Evolutionary conservation across 2,113 vertebrate species (phyloP), one percentile per base, ranked within the genome.

Genomic region (Muntiacus reevesi): DNA sequence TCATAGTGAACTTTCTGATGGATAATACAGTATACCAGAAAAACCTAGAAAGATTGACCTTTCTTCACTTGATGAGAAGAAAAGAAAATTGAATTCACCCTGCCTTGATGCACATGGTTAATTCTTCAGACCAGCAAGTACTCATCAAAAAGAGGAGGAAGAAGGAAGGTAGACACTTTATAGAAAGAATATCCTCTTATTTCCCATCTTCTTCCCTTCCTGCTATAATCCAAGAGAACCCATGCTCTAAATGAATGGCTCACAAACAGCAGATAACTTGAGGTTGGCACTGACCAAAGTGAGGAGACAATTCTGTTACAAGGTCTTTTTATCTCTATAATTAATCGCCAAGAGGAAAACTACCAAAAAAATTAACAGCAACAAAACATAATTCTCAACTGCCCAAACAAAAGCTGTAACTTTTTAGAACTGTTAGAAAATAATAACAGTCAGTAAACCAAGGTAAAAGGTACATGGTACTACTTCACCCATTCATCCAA

Each of bases 71-170:
- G 10, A 59, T 52, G 43, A 87, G 43, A 96, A 87, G 21, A 86
- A 86, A 87, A 92, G 16, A 95, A 86, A 91, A 92, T 52, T 84
- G 19, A 90, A 90, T 88, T 95, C 13, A 33, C 14, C 36, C 81
- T 93, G 36, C 84, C 59, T 92, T 91, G 85, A 87, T 64, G 45
- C 25, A 50, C 50, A 90, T 6, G 45, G 88, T 67, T 94, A 94
- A 92, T 87, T 94, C 85, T 94, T 97, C 67, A 97, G 59, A 89
- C 30, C 4, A 94, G 71, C 64, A 95, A 93, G 28, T 11, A 89
- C 43, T 91, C 81, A 71, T 83, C 60, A 62, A 90, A 94, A 89
- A 36, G 33, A 83, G 50, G 81, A 36, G 52, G 52, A 54, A 36
- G 81, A 16, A 23, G 40, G n/a, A 8, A 15, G 30, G 21, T 40